phyloP scores from a whole-genome alignment of 2,797 vertebrate genomes.

The Falco naumanni region DNA sequence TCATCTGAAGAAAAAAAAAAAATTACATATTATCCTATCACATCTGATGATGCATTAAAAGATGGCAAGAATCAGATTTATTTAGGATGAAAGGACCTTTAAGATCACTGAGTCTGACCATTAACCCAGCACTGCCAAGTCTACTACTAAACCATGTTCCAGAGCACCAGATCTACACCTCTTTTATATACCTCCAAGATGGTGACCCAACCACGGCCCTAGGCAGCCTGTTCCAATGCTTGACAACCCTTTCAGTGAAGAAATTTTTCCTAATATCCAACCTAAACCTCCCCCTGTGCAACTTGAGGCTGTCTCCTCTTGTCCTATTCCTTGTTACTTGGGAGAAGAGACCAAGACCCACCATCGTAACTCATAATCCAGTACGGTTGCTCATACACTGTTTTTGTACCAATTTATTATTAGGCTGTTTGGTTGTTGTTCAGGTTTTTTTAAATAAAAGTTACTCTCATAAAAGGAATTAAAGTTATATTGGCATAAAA shows the following conservation, averaged over 20 bases:
- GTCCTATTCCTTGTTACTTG: background rate
- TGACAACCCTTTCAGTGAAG: background rate
- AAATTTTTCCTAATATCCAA: background rate
- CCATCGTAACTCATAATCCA: background rate
- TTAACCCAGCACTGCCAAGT: background rate
- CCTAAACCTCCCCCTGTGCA: background rate
- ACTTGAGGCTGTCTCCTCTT: background rate
- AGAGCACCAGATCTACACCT: background rate
- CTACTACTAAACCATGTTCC: background rate
- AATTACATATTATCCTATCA: background rate
- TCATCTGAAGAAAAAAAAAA: background rate
- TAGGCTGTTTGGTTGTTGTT: background rate
- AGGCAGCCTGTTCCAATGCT: background rate
- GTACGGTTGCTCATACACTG: background rate
- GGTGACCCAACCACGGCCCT: background rate
- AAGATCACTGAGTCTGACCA: background rate
- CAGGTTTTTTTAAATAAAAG: background rate
- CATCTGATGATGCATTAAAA: fast-evolving
- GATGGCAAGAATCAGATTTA: background rate
- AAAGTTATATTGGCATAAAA: background rate
- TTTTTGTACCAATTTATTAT: background rate
- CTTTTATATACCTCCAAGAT: background rate
- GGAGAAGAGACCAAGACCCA: background rate
- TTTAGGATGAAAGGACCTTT: background rate
- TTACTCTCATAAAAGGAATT: background rate